Base-by-base conservation (phyloP, 2,797 vertebrate genomes). In the Echeneis naucrates region DNA sequence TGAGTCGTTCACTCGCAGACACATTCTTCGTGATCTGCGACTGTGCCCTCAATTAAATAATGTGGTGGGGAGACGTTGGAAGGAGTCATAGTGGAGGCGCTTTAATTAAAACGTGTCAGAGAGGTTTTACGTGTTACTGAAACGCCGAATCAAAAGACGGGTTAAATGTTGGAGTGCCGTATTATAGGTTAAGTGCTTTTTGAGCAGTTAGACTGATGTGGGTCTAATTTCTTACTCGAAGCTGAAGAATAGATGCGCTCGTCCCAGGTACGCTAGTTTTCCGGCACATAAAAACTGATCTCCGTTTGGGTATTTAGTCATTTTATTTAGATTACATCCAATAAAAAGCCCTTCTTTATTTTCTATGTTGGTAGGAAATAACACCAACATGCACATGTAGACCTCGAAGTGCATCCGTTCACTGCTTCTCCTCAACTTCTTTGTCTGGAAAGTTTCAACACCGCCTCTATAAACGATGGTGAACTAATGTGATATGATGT, bases 221-320 rank as follows among this genome's bases (percentile, higher is more conserved):
- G 10, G 27, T 68, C 24, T 27, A 2, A 30, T 63, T 17, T 21
- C 27, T 33, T 23, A n/a, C 16, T 47, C 69, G 52, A 45, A 37
- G 66, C 48, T 21, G 66, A 68, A 77, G 38, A 76, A 60, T 33
- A 37, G 45, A 56, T 30, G 44, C 68, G 68, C 48, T 70, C 27
- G 57, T n/a, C 19, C 3, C 21, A 48, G 55, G 53, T 50, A 33
- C 45, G 53, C 50, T 11, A 27, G 2, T 33, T 33, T 16, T 33
- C 1, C 24, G 42, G 17, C 37, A 21, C n/a, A n/a, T n/a, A n/a
- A n/a, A n/a, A n/a, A n/a, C n/a, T 35, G 2, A n/a, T 33, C 26
- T 52, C 32, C 27, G n/a, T 44, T 44, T n/a, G n/a, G n/a, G n/a
- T n/a, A n/a, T n/a, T n/a, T n/a, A n/a, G n/a, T n/a, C n/a, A n/a